A percentile compares a stretch with the other conserved stretches of the same genome.
Conservation (phyloP, 2,888 invertebrate species). For the Digitonthophagus gazella region DNA sequence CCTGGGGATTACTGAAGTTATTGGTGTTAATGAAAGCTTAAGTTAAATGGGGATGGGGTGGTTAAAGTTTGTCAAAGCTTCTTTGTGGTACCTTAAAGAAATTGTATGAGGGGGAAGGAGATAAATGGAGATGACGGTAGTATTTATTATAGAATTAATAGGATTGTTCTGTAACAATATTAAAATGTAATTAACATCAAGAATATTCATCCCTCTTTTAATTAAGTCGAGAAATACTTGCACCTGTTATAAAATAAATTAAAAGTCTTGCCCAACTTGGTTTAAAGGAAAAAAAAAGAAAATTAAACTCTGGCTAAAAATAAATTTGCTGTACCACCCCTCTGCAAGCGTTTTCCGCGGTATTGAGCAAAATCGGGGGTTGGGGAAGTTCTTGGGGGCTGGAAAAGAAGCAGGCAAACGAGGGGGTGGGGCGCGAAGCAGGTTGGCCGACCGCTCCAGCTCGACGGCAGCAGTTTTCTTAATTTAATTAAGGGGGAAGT, state of each 20-base stretch:
- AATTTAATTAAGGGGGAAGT: conserved; percentile 40
- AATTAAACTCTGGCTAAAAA: neutral
- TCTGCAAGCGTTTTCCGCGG: neutral
- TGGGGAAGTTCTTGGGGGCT: neutral
- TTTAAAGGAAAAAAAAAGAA: neutral
- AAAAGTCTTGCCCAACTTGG: too few relatives aligned
- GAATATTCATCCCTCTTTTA: too few relatives aligned
- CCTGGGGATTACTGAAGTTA: neutral
- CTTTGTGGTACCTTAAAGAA: too few relatives aligned
- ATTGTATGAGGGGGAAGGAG: too few relatives aligned
- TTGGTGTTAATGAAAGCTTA: neutral
- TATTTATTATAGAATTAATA: too few relatives aligned
- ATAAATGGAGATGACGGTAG: too few relatives aligned
- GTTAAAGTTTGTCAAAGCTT: too few relatives aligned
- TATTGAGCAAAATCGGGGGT: neutral
- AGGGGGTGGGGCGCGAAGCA: neutral
- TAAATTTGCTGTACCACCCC: neutral
- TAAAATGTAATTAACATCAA: too few relatives aligned
- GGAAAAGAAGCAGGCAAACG: conserved; percentile 2
- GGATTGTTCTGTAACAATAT: too few relatives aligned
- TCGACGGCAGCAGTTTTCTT: conserved; percentile 37
- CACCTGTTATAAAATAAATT: neutral
- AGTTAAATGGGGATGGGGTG: neutral
- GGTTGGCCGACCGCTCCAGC: conserved; percentile 7
- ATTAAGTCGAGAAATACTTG: too few relatives aligned